Evolutionary conservation across 2,113 vertebrate species (phyloP).

Genomic region (Sphyrna mokarran): DNA sequence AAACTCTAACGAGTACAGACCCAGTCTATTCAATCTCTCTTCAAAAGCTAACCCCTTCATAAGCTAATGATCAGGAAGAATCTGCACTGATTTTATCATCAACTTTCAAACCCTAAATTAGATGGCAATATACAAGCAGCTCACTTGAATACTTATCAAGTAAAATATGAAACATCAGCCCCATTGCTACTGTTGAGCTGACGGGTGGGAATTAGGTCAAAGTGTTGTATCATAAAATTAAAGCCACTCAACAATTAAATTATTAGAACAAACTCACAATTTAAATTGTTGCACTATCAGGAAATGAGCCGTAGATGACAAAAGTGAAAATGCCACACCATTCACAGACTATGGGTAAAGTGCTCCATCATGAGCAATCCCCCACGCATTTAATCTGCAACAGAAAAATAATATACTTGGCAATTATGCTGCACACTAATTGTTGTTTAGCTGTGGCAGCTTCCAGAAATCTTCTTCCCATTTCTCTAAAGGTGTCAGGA

Average conservation of each 20-base stretch:
- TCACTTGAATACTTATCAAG: not conserved
- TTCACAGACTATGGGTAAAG: not conserved
- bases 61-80: not conserved
- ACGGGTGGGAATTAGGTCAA: not conserved
- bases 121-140: not conserved
- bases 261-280: not conserved
- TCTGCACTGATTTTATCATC: not conserved
- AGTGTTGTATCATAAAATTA: not conserved
- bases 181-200: not conserved
- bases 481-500: not conserved
- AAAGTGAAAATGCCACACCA: not conserved
- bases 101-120: not conserved
- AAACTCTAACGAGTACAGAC: too few relatives aligned
- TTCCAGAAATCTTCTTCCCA: not conserved
- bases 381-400: not conserved
- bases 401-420: not conserved
- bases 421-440: too few relatives aligned
- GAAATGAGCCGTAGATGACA: not conserved
- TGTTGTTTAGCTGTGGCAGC: too few relatives aligned
- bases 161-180: not conserved
- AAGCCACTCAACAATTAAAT: not conserved
- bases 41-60: too few relatives aligned
- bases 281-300: not conserved
- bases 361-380: not conserved
- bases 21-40: too few relatives aligned